Conservation (phyloP, 2,888 invertebrate genomes). For the Dolomedes plantarius region DNA sequence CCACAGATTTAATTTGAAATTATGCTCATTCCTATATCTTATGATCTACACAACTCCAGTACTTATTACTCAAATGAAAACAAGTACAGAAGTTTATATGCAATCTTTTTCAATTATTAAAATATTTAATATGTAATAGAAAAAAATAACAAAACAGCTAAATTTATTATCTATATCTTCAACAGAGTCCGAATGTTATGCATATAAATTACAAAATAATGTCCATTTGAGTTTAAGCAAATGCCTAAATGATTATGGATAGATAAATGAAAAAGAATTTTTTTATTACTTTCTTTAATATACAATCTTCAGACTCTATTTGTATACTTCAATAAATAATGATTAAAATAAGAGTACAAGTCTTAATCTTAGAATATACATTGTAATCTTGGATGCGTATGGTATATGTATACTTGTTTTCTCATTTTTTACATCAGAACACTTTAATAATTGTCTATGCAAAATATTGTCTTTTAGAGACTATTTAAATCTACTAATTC, state of each 20-base stretch:
- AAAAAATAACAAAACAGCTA: too few relatives aligned
- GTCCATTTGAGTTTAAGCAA: too few relatives aligned
- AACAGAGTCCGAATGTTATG: too few relatives aligned
- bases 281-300: too few relatives aligned
- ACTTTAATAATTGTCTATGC: slow-evolving; percentile 8
- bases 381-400: background rate
- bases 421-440: background rate
- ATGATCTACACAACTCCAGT: background rate
- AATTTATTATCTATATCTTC: too few relatives aligned
- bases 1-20: background rate
- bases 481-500: slow-evolving; percentile 46
- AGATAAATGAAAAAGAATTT: too few relatives aligned
- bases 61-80: background rate
- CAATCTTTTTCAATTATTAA: too few relatives aligned
- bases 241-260: too few relatives aligned
- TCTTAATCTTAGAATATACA: background rate
- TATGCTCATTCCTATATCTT: background rate
- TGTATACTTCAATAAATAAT: too few relatives aligned
- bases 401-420: background rate
- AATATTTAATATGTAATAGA: too few relatives aligned
- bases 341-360: background rate
- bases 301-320: too few relatives aligned
- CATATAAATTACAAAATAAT: too few relatives aligned
- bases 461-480: slow-evolving; percentile 34
- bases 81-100: background rate